Evolutionary conservation across 1,140 invertebrate species (phyloP).

Genomic region (Pentalonia nigronervosa): DNA sequence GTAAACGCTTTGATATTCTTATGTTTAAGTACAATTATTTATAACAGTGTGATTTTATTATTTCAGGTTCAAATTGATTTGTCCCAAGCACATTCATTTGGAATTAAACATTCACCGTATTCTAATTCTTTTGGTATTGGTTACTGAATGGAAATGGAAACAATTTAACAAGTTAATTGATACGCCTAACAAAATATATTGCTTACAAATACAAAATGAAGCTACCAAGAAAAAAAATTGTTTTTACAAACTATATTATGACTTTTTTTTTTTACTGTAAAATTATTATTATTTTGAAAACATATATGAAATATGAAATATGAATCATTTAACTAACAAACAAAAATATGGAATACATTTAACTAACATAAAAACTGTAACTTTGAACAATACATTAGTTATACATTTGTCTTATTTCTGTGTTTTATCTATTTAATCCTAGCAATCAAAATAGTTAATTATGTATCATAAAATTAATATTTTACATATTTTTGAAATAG

Average conservation of each 20-base stretch:
- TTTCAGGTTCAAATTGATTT: constrained; percentile 62
- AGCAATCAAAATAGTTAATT: constrained; percentile 8
- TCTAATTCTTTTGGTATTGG: constrained; percentile 51
- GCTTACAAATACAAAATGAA: constrained; percentile 40
- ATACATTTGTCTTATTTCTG: neutral
- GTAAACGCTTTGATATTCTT: neutral
- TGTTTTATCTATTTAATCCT: neutral
- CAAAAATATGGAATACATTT: constrained; percentile 18
- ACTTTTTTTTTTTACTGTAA: neutral
- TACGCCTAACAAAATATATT: constrained; percentile 49
- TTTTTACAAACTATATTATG: neutral
- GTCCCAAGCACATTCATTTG: constrained; percentile 62
- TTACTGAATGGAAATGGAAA: constrained; percentile 30
- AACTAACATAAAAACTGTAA: constrained; percentile 44
- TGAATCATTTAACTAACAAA: constrained; percentile 33
- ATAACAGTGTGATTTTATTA: neutral
- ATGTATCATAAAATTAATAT: constrained; percentile 31
- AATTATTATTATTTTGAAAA: constrained; percentile 34
- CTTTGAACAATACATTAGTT: constrained; percentile 40
- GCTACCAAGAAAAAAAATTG: neutral
- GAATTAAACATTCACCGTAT: constrained; percentile 62
- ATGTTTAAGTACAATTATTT: neutral
- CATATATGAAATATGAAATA: neutral
- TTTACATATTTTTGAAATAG: constrained; percentile 80
- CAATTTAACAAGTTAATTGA: constrained; percentile 45